Conservation (phyloP, 2,888 invertebrate species). For the Metalampra italica region DNA sequence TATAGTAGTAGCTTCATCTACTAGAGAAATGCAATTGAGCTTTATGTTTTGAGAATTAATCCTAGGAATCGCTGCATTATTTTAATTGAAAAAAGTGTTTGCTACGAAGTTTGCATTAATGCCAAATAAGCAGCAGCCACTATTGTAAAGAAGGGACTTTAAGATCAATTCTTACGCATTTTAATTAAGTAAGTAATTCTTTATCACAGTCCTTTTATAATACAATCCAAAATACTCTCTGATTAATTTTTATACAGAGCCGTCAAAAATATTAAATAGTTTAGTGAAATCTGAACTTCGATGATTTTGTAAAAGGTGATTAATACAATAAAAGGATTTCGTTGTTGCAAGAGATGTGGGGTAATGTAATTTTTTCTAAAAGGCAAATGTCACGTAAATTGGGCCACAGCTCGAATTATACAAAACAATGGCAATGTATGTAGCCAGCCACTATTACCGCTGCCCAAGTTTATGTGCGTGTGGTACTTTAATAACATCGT, state of each 20-base stretch:
- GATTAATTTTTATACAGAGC: conserved; percentile 25
- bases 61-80: too few species aligned
- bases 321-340: neutral
- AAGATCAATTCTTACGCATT: conserved; percentile 42
- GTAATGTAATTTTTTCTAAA: neutral
- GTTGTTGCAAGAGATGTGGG: neutral
- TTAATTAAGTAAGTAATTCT: conserved; percentile 46
- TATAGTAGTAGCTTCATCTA: too few species aligned
- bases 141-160: too few species aligned
- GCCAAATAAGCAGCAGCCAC: too few species aligned
- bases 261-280: conserved; percentile 60
- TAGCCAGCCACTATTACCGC: too few species aligned
- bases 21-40: too few species aligned
- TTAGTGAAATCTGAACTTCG: conserved; percentile 13
- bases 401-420: too few species aligned
- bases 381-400: neutral
- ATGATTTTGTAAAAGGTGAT: neutral
- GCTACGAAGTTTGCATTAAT: too few species aligned
- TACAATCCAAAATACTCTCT: conserved; percentile 15
- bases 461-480: too few species aligned
- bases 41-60: too few species aligned
- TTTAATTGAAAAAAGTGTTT: too few species aligned
- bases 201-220: conserved; percentile 48
- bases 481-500: neutral
- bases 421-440: too few species aligned